Base-by-base conservation (phyloP, 2,888 invertebrate genomes). In the Drosophila rellima region DNA sequence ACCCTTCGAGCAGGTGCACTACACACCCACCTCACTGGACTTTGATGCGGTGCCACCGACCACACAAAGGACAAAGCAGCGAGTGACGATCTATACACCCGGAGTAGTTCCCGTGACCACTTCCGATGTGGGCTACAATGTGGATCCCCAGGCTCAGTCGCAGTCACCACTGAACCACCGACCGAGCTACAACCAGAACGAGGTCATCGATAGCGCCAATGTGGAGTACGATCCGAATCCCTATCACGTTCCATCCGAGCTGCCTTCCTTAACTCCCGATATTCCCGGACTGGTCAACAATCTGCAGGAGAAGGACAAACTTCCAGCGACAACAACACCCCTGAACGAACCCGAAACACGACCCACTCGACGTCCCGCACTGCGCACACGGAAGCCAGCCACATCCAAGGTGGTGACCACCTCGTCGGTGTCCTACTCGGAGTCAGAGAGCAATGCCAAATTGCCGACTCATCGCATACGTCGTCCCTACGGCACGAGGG, bases 271-370 rank as follows among this genome's bases (percentile, higher is more conserved):
- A 44, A 94, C 94, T 15, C 94, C 94, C 0, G 94, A 94, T 73
- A 92, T 95, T 29, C 94, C 95, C 1, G 94, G 94, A 0, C 90
- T 95, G 23, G 94, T 95, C 0, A 95, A 95, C 80, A 94, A 94
- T 31, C 91, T 95, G 33, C 93, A 94, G 76, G 95, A 95, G 66
- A 93, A 93, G 70, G 89, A 91, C 29, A 88, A 88, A 50, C 62
- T 86, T 39, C 82, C 80, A 13, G 71, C 77, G 0, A 68, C 74
- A 4, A 92, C 93, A 0, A 81, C 88, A 0, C 73, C 81, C 80
- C 31, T 74, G 2, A 79, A 61, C 8, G 92, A 93, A 0, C 91
- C 93, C 0, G 93, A 74, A 6, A 85, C 82, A 0, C 77, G 88
- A 7, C 91, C 92, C 1, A 94, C 94, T 15, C 93, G 94, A 51